These are phyloP conservation scores for Athene cunicularia DNA, from an alignment of 2,113 vertebrate genomes.

Conservation along the genomic window DNA sequence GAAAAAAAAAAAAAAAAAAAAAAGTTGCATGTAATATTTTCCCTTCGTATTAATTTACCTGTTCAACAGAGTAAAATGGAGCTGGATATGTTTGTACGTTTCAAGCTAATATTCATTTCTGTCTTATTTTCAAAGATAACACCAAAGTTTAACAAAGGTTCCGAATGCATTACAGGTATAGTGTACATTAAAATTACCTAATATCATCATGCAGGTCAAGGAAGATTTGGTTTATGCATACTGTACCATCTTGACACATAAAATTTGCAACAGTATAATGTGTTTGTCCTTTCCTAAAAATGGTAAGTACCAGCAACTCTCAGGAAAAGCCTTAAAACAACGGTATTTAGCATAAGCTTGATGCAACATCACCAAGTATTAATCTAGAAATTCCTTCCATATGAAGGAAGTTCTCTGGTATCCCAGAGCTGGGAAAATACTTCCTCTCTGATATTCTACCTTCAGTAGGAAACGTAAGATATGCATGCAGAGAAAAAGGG, in stretches of 20 bases:
- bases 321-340: background rate
- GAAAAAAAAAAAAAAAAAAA: background rate
- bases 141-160: background rate
- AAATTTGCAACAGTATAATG: background rate
- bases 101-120: background rate
- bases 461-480: background rate
- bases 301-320: background rate
- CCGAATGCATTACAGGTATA: background rate
- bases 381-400: background rate
- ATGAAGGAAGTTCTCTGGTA: background rate
- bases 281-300: background rate
- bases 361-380: background rate
- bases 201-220: background rate
- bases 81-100: background rate
- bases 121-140: background rate
- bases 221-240: background rate
- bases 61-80: background rate
- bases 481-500: background rate
- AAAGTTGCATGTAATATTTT: background rate
- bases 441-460: background rate
- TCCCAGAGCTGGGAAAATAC: background rate
- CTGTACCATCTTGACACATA: background rate
- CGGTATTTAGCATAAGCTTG: background rate
- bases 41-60: background rate
- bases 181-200: background rate